phyloP scores from a whole-genome alignment of 37 sponge, comb jelly and placozoan species.

The Spongilla lacustris region DNA sequence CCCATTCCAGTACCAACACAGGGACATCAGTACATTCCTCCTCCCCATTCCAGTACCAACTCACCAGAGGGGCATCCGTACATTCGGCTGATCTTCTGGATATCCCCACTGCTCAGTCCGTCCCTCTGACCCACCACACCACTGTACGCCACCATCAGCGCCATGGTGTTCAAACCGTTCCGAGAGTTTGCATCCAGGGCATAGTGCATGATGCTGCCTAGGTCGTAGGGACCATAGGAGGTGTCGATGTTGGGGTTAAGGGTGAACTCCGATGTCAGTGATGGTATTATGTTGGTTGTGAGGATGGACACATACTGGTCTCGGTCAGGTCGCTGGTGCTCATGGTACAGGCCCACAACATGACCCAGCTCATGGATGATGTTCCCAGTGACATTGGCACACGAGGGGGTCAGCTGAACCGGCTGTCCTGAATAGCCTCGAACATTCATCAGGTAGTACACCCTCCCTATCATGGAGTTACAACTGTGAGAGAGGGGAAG shows the following conservation, averaged over 20 bases:
- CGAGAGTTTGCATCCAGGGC: conserved; percentile 15
- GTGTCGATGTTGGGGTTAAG: conserved; percentile 11
- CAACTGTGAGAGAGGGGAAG: too few species aligned
- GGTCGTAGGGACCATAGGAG: conserved; percentile 21
- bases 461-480: too few species aligned
- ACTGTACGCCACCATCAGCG: not conserved
- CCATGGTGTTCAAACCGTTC: conserved; percentile 29
- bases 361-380: conserved; percentile 22
- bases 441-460: too few species aligned
- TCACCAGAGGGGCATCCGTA: conserved; percentile 24
- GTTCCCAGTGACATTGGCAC: not conserved
- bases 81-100: conserved; percentile 5
- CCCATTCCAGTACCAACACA: not conserved
- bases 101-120: conserved; percentile 25
- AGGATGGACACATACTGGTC: not conserved
- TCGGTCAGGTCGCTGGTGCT: not conserved
- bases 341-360: not conserved
- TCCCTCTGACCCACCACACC: conserved; percentile 48
- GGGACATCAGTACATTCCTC: conserved; percentile 20
- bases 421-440: too few species aligned
- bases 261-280: not conserved
- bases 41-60: not conserved
- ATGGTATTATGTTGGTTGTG: not conserved
- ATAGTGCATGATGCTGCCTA: conserved; percentile 62
- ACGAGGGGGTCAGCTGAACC: too few species aligned